phyloP scores from a whole-genome alignment of 2,888 invertebrate genomes.

The Orthosia gothica region DNA sequence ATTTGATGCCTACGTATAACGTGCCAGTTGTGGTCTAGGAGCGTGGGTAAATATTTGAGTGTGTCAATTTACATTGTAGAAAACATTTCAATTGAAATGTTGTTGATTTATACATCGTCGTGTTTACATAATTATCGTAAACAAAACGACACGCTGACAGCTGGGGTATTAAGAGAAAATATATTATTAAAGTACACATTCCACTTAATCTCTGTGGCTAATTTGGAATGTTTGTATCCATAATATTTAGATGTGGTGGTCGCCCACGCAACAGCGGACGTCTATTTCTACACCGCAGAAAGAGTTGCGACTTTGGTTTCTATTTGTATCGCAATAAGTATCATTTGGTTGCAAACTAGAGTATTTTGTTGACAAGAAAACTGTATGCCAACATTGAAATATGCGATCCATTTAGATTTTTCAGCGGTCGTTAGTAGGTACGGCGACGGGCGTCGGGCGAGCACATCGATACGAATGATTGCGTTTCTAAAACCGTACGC shows the following conservation, averaged over 20 bases:
- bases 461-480: slow-evolving; percentile 54
- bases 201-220: slow-evolving; percentile 70
- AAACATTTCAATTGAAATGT: slow-evolving; percentile 68
- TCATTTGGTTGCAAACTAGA: slow-evolving; percentile 40
- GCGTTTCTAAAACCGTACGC: slow-evolving; percentile 53
- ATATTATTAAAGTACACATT: slow-evolving; percentile 64
- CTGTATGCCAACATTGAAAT: slow-evolving; percentile 66
- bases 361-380: slow-evolving; percentile 67
- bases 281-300: slow-evolving; percentile 79
- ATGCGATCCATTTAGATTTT: slow-evolving; percentile 70
- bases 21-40: slow-evolving; percentile 68
- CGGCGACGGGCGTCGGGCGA: slow-evolving; percentile 35
- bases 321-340: slow-evolving; percentile 62
- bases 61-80: slow-evolving; percentile 68
- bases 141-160: slow-evolving; percentile 65
- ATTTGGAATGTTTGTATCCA: slow-evolving; percentile 82
- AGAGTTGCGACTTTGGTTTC: slow-evolving; percentile 57
- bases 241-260: slow-evolving; percentile 82
- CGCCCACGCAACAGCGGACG: slow-evolving; percentile 82
- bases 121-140: slow-evolving; percentile 66
- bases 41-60: slow-evolving; percentile 74
- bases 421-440: slow-evolving; percentile 62
- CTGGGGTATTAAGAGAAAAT: slow-evolving; percentile 59
- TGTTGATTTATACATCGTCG: slow-evolving; percentile 63
- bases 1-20: slow-evolving; percentile 53